Evolutionary conservation across 2,888 invertebrate species (phyloP), one percentile per base, ranked within the genome.

Genomic region (Hemicrepidius hirtus): DNA sequence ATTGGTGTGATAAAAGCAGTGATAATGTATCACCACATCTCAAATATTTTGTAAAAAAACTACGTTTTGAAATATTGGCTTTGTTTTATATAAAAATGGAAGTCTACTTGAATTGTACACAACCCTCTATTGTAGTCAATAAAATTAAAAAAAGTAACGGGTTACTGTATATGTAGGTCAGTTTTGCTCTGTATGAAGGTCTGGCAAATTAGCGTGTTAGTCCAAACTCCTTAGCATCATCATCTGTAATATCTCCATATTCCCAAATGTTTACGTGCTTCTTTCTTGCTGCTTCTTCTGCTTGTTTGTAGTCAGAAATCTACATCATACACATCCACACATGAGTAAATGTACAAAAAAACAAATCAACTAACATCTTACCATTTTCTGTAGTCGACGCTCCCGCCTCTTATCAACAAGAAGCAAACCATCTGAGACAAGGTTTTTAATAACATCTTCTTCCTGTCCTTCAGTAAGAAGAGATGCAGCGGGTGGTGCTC

Each of bases 171-270:
- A 71, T 71, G 73, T 73, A 73, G 69, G 73, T 73, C 50, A 60
- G 57, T 40, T 32, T 60, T 59, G 68, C 74, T 74, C 74, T 74
- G 71, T 69, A 46, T 44, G 57, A 37, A 41, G 71, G 62, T 57
- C 63, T 65, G n/a, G 59, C 10, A 20, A 20, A 6, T 21, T 72
- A 75, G 55, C 69, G 68, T n/a, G 71, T 28, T 46, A 75, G 41
- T 53, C 92, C 92, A 85, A 93, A 93, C 83, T 92, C 92, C 81
- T 90, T 90, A 55, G 95, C 95, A 85, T 97, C 97, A 82, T 97
- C 97, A 76, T 95, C 97, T 74, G 95, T 95, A 87, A 99, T 97
- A 87, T 99, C 99, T n/a, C 99, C 99, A 85, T 99, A 99, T 84
- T 95, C 94, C 99, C 99, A 99, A 82, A 99, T 93, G 87, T 95